Evolutionary conservation across 2,797 vertebrate genomes (phyloP).

Genomic region (Myotis myotis): DNA sequence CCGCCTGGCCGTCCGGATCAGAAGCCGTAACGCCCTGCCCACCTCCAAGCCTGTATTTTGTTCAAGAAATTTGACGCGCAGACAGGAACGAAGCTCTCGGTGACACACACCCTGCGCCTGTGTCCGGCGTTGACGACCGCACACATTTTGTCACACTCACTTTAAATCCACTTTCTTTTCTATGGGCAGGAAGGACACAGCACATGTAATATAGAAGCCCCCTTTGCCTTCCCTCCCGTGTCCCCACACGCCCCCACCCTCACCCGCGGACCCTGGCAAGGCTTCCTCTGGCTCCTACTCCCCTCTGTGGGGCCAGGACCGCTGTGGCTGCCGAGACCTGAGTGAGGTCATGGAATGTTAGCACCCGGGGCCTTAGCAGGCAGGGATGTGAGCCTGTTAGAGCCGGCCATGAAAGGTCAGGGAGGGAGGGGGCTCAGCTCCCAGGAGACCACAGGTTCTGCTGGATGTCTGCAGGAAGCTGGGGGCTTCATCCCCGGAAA

Average conservation of each 20-base stretch:
- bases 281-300: background rate
- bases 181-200: background rate
- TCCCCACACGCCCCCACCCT: background rate
- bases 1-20: background rate
- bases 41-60: background rate
- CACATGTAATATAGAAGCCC: background rate
- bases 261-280: background rate
- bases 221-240: background rate
- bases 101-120: background rate
- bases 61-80: background rate
- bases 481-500: background rate
- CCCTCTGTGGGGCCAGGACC: background rate
- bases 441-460: background rate
- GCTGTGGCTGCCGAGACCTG: background rate
- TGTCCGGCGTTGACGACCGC: background rate
- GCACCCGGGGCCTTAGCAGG: background rate
- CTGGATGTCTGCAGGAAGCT: background rate
- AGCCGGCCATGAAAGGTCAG: background rate
- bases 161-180: background rate
- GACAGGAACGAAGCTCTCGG: constrained; percentile 10
- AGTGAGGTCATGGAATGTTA: background rate
- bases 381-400: background rate
- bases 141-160: background rate
- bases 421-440: background rate
- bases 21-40: background rate